Base-by-base conservation (phyloP, 1,140 invertebrate species). In the Atopsyche davidsoni region DNA sequence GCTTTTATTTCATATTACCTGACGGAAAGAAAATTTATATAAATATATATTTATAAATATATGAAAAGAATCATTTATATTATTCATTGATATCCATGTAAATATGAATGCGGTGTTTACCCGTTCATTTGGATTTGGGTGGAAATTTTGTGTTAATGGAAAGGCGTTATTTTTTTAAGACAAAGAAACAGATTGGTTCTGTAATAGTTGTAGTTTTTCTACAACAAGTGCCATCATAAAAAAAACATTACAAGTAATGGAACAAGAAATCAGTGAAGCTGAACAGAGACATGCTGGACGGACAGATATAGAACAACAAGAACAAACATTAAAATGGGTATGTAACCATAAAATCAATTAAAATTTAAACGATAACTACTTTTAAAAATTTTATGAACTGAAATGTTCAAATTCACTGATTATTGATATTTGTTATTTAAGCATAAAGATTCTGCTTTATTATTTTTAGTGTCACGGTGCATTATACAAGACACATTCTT, bases 401-500 rank as follows among this genome's bases (percentile, higher is more conserved):
- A n/a, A n/a, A n/a, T n/a, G n/a, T n/a, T n/a, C n/a, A n/a, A n/a
- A n/a, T n/a, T n/a, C n/a, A n/a, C n/a, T n/a, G n/a, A n/a, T n/a
- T n/a, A n/a, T n/a, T n/a, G n/a, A n/a, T n/a, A n/a, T n/a, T n/a
- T n/a, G n/a, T n/a, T n/a, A n/a, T n/a, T n/a, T n/a, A n/a, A n/a
- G n/a, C n/a, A n/a, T 45, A 28, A 23, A 24, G 25, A 11, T 28
- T 31, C 13, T 7, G 17, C 18, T 21, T 7, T 19, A 13, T 38
- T 24, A n/a, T 17, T 54, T 54, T 38, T 35, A 82, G 52, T 82
- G 82, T 60, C 69, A 68, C 53, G 77, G 73, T 0, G 68, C 81
- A 53, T 68, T 90, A 22, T 87, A 89, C 70, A 83, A 83, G 0
- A 76, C 78, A 44, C 87, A 90, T 63, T 79, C 80, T 10, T 73